These are phyloP conservation scores for Hippocampus zosterae DNA, from an alignment of 2,113 vertebrate genomes.

Conservation along the genomic window DNA sequence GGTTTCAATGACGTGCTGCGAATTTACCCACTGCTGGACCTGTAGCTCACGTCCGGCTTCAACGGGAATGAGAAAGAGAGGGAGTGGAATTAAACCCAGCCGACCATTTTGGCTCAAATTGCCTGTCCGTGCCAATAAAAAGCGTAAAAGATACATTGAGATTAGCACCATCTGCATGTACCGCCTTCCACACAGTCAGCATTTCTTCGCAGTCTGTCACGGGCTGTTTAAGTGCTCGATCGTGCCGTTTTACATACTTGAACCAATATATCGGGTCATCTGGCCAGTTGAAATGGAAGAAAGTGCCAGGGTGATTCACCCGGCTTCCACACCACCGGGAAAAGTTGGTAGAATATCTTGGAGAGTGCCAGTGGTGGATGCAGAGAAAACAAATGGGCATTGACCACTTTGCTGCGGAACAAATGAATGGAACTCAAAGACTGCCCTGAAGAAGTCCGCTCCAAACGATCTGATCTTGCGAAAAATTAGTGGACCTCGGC, in stretches of 20 bases:
- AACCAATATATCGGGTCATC: not conserved
- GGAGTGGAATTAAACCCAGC: constrained; percentile 52
- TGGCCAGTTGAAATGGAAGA: not conserved
- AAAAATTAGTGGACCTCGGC: too few species aligned
- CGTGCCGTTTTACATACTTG: constrained; percentile 12
- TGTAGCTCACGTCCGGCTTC: not conserved
- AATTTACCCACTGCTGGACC: not conserved
- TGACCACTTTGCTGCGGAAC: too few species aligned
- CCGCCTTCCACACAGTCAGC: constrained; percentile 16
- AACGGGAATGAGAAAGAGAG: constrained; percentile 27
- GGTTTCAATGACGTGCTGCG: not conserved
- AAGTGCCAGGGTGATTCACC: not conserved
- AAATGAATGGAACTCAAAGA: not conserved
- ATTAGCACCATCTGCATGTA: constrained; percentile 31
- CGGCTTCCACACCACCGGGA: too few species aligned
- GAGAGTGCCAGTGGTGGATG: too few species aligned
- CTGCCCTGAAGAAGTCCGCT: too few species aligned
- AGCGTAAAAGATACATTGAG: constrained; percentile 36
- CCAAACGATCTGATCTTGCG: too few species aligned
- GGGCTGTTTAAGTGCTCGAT: constrained; percentile 24
- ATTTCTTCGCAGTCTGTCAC: constrained; percentile 17
- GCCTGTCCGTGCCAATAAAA: constrained; percentile 44
- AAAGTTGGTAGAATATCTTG: too few species aligned
- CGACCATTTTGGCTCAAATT: constrained; percentile 46
- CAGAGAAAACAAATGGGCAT: not conserved